Evolutionary conservation across 2,888 invertebrate species (phyloP).

Genomic region (Cybosia mesomella): DNA sequence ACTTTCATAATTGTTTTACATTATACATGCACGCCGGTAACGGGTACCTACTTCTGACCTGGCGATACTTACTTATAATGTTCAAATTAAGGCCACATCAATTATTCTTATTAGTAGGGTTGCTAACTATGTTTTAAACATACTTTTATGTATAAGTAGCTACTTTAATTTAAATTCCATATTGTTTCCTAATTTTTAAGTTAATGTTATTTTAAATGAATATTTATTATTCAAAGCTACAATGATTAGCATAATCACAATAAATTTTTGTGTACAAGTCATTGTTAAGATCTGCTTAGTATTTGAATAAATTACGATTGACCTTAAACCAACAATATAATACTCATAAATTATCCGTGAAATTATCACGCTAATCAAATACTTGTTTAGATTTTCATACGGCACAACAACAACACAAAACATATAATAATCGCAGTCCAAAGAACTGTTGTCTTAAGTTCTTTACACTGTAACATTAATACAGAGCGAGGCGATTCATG

Average conservation of each 20-base stretch:
- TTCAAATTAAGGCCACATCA: no score
- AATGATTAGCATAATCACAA: background rate
- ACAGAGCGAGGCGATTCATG: background rate
- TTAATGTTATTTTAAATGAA: background rate
- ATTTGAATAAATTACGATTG: slow-evolving; percentile 1
- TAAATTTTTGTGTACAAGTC: background rate
- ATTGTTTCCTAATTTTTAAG: background rate
- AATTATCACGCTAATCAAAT: background rate
- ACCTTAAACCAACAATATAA: background rate
- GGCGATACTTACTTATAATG: no score
- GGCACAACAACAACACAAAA: background rate
- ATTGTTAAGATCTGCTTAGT: background rate
- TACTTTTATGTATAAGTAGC: no score
- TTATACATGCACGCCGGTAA: no score
- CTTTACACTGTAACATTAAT: background rate
- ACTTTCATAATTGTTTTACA: no score
- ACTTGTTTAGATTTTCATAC: slow-evolving; percentile 3
- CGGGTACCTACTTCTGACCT: no score
- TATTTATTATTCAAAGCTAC: background rate
- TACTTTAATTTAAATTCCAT: background rate
- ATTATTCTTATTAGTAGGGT: no score
- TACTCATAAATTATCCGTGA: background rate
- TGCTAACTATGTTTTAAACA: no score
- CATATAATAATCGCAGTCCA: background rate
- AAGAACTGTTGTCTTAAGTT: no score